Evolutionary conservation across 2,888 invertebrate species (phyloP), one percentile per base, ranked within the genome.

Genomic region (Phyllotreta cruciferae): DNA sequence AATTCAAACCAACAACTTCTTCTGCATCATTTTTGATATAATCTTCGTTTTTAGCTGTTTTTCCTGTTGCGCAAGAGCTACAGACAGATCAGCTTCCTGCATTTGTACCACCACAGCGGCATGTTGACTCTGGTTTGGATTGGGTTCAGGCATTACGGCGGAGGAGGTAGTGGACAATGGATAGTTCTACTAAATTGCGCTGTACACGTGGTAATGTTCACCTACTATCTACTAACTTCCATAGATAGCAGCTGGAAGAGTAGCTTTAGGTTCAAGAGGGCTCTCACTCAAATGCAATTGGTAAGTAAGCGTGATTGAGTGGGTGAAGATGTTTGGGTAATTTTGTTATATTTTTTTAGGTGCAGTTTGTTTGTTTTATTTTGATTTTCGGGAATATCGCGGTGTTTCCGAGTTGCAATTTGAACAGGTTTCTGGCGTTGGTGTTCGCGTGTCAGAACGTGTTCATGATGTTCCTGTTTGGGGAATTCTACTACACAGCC

Each of bases 61-160:
- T 94, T 94, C 78, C 87, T 92, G n/a, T 80, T 94, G 68, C 84
- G 93, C 60, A 94, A 94, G 80, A 93, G 92, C 76, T 85, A 88
- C 69, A 88, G 86, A 63, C 94, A 95, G 82, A 85, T 94, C 10
- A 86, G 91, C 1, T 93, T 94, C 75, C 84, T 95, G 35, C 94
- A 95, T 75, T 87, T 94, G 4, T 94, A 94, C 75, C 94, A 95
- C 79, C 94, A 95, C 77, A 85, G 88, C 0, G 91, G 91, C 0
- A 94, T 95, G 93, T 86, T 90, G 0, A 39, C 87, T 4, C 84
- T 87, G 0, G 82, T 84, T 62, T 93, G 91, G 88, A 77, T 81
- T 10, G 86, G 83, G 1, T 75, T 80, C 1, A 90, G 88, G 81
- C 90, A 85, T 72, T 71, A 85, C 0, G 82, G 86, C 79, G 91